phyloP scores from a whole-genome alignment of 2,797 vertebrate genomes.

The Muscicapa comitata region DNA sequence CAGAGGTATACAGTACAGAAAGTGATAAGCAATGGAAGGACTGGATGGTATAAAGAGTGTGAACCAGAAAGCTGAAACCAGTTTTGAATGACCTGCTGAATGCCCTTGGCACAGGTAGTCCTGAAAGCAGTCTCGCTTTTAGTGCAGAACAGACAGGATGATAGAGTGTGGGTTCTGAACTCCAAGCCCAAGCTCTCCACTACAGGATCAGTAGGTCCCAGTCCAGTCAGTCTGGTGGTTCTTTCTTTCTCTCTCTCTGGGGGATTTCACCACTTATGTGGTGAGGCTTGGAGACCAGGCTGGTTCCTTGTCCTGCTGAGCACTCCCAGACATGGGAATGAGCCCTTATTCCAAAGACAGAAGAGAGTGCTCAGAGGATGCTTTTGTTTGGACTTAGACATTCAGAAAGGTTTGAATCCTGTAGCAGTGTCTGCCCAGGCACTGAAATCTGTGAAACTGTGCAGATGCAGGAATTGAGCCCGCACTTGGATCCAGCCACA shows the following conservation, averaged over 20 bases:
- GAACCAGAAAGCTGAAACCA: neutral
- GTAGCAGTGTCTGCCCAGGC: neutral
- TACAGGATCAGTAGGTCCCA: neutral
- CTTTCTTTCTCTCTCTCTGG: neutral
- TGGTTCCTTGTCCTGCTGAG: neutral
- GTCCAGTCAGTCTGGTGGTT: neutral
- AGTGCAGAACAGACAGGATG: neutral
- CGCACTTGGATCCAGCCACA: neutral
- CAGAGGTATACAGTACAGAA: neutral
- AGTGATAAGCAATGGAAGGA: neutral
- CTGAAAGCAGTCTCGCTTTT: neutral
- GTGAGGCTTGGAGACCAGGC: neutral
- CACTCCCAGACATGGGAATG: neutral
- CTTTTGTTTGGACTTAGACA: neutral
- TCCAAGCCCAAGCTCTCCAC: neutral
- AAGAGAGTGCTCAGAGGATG: neutral
- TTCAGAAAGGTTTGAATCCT: neutral
- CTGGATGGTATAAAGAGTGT: neutral
- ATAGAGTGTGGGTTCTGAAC: fast-evolving
- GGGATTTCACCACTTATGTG: neutral
- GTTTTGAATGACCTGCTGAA: neutral
- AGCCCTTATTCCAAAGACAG: neutral
- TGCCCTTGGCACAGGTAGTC: neutral
- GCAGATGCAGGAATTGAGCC: neutral
- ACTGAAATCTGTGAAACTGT: neutral